phyloP scores from a whole-genome alignment of 2,797 vertebrate species.

The Oryzias sinensis region DNA sequence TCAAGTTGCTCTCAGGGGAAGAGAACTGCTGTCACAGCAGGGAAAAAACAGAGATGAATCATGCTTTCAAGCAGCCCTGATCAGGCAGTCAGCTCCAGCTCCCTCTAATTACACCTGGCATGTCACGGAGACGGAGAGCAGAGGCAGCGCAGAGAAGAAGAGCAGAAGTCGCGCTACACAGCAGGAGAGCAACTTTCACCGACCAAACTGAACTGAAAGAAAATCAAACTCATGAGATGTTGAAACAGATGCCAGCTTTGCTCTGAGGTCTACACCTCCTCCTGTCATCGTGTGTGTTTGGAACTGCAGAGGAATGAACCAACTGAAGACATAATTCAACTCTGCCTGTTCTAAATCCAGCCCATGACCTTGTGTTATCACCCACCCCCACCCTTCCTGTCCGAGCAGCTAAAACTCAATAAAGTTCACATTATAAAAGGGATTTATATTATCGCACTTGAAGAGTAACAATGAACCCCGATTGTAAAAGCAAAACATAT shows the following conservation, averaged over 20 bases:
- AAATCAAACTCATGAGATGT: constrained; percentile 37
- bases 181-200: constrained; percentile 44
- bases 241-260: constrained; percentile 41
- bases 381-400: background rate
- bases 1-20: constrained; percentile 39
- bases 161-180: constrained; percentile 27
- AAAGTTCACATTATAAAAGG: too few species aligned
- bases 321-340: background rate
- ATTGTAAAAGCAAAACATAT: too few species aligned
- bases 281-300: constrained; percentile 1
- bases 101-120: constrained; percentile 57
- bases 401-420: too few species aligned
- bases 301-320: background rate
- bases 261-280: constrained; percentile 19
- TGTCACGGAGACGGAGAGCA: constrained; percentile 56
- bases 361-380: constrained; percentile 14
- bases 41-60: constrained; percentile 17
- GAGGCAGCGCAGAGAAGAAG: constrained; percentile 34
- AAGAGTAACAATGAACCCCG: too few species aligned
- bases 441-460: too few species aligned
- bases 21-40: constrained; percentile 27
- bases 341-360: background rate
- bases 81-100: constrained; percentile 53
- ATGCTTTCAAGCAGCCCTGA: constrained; percentile 37
- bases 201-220: constrained; percentile 35